Conservation (phyloP, 2,797 vertebrate species). For the Anisognathus igniventris region DNA sequence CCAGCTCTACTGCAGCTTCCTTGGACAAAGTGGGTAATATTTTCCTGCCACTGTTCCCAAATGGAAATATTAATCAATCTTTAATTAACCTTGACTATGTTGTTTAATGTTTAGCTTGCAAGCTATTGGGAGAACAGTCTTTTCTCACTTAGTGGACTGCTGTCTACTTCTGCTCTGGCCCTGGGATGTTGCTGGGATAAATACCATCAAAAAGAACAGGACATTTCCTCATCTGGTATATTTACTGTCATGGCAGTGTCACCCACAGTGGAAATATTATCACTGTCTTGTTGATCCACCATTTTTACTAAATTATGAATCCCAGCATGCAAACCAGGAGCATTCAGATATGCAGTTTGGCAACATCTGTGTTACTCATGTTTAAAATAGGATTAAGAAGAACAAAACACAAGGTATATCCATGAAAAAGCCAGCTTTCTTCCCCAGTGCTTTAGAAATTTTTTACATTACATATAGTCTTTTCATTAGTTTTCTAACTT, state of each 20-base stretch:
- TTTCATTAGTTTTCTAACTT: neutral
- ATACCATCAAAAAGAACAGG: neutral
- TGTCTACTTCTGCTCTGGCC: neutral
- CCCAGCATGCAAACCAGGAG: neutral
- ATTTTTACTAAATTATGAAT: neutral
- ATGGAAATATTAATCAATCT: neutral
- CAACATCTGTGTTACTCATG: neutral
- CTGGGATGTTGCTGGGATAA: neutral
- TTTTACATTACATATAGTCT: neutral
- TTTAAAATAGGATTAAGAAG: neutral
- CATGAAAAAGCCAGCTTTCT: neutral
- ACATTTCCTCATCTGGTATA: neutral
- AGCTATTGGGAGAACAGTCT: neutral
- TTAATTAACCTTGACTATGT: neutral
- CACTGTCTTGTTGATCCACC: neutral
- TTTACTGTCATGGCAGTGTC: rapidly evolving
- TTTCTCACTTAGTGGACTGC: neutral
- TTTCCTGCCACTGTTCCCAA: neutral
- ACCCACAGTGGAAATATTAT: neutral
- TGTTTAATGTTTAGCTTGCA: neutral
- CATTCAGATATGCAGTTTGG: rapidly evolving
- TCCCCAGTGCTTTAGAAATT: rapidly evolving
- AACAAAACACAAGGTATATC: neutral
- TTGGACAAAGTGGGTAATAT: neutral
- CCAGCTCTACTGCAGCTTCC: neutral